Evolutionary conservation across 2,797 vertebrate genomes (phyloP).

Genomic region (Crenuchus spilurus): DNA sequence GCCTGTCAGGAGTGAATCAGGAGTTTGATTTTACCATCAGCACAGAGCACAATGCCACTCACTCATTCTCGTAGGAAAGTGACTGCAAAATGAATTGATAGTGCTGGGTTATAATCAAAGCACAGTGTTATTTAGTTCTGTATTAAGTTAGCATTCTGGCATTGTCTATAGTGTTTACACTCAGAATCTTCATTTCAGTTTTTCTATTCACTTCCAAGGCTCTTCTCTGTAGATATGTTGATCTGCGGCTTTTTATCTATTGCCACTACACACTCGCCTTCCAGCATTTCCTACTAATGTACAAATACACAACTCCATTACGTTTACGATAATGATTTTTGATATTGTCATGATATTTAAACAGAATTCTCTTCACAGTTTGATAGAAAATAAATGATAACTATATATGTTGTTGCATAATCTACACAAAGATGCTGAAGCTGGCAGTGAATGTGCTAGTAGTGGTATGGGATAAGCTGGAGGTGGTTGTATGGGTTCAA

Average conservation of each 20-base stretch:
- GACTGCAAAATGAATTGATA: not conserved
- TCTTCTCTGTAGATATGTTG: not conserved
- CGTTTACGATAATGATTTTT: not conserved
- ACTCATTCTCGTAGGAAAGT: not conserved
- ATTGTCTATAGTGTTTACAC: slow-evolving; percentile 13
- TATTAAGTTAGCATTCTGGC: not conserved
- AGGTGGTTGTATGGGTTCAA: not conserved
- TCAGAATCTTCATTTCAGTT: not conserved
- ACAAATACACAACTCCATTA: not conserved
- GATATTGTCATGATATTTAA: too few species aligned
- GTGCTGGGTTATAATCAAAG: slow-evolving; percentile 4
- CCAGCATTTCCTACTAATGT: not conserved
- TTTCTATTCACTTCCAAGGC: not conserved
- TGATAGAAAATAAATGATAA: too few species aligned
- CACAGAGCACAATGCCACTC: not conserved
- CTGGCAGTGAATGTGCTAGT: not conserved
- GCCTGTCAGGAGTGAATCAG: slow-evolving; percentile 18
- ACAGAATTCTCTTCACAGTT: too few species aligned
- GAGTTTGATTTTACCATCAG: slow-evolving; percentile 5
- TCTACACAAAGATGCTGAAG: not conserved
- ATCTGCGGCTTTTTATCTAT: not conserved
- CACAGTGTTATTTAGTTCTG: slow-evolving; percentile 24
- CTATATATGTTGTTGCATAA: too few species aligned
- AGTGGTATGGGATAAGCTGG: not conserved
- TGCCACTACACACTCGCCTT: not conserved